These are phyloP conservation scores for Sogatella furcifera DNA, from an alignment of 1,140 invertebrate genomes.

Conservation along the genomic window DNA sequence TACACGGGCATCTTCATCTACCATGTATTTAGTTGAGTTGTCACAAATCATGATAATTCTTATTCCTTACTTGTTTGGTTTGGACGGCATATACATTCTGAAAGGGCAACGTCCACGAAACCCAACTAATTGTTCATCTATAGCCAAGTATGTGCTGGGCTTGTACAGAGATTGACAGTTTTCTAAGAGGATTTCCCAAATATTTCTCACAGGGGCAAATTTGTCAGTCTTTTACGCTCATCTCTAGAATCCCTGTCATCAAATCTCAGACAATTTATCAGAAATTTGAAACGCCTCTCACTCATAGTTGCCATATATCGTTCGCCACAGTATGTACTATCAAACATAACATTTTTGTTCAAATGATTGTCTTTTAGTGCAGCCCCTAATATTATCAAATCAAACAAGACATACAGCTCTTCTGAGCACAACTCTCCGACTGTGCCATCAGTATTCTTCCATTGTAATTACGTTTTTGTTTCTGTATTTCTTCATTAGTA, in stretches of 20 bases:
- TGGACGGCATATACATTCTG: no score
- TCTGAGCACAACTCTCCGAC: neutral
- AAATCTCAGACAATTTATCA: conserved; percentile 14
- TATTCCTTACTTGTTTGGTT: no score
- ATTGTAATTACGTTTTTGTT: neutral
- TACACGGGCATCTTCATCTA: no score
- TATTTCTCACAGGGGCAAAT: neutral
- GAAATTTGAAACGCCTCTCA: conserved; percentile 26
- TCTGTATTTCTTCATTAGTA: conserved; percentile 7
- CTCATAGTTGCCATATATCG: conserved; percentile 25
- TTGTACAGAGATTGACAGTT: neutral
- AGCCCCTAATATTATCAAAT: conserved; percentile 19
- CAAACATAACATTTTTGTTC: conserved; percentile 20
- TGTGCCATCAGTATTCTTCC: neutral
- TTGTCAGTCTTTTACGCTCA: neutral
- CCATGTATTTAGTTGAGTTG: no score
- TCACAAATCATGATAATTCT: no score
- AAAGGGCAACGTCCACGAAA: no score
- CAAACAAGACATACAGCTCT: conserved; percentile 20
- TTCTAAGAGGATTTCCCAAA: neutral
- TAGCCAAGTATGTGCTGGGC: neutral
- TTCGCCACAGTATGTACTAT: conserved; percentile 17
- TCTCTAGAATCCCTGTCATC: neutral
- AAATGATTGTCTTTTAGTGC: conserved; percentile 25
- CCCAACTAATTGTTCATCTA: neutral